Percentiles rank a stretch among this genome's conserved stretches.
phyloP scores from a whole-genome alignment of 2,797 vertebrate species.

The Fistularia commersonii region DNA sequence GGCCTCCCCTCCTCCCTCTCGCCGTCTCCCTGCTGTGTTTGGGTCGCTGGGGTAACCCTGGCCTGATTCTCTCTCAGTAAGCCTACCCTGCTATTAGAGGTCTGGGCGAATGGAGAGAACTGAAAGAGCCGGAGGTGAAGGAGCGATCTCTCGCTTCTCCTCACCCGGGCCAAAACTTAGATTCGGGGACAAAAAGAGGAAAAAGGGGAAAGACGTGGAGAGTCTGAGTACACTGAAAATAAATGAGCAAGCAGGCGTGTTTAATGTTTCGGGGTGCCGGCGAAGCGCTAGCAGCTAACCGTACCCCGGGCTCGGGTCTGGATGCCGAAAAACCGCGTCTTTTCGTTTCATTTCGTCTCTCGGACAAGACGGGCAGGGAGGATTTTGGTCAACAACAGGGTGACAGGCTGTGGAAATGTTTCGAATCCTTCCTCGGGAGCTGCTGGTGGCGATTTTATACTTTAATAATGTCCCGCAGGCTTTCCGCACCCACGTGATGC shows the following conservation, averaged over 20 bases:
- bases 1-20: conserved; percentile 9
- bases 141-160: conserved; percentile 29
- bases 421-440: conserved; percentile 3
- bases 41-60: conserved; percentile 71
- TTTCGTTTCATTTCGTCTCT: conserved; percentile 1
- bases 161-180: conserved; percentile 26
- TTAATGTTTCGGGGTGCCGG: conserved; percentile 18
- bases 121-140: conserved; percentile 43
- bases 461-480: neutral
- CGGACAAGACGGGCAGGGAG: neutral
- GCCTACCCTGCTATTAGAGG: conserved; percentile 80
- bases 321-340: conserved; percentile 1
- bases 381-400: neutral
- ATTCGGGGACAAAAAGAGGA: conserved; percentile 40
- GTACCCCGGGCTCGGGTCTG: conserved; percentile 15
- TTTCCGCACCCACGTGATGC: neutral
- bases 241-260: conserved; percentile 19
- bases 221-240: conserved; percentile 33
- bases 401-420: conserved; percentile 2
- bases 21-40: conserved; percentile 54
- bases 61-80: conserved; percentile 60
- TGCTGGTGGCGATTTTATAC: neutral
- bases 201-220: conserved; percentile 19
- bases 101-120: conserved; percentile 58
- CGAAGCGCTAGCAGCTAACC: conserved; percentile 6